These are phyloP conservation scores for Reinhardtius hippoglossoides DNA, from an alignment of 2,113 vertebrate species.

Conservation along the genomic window DNA sequence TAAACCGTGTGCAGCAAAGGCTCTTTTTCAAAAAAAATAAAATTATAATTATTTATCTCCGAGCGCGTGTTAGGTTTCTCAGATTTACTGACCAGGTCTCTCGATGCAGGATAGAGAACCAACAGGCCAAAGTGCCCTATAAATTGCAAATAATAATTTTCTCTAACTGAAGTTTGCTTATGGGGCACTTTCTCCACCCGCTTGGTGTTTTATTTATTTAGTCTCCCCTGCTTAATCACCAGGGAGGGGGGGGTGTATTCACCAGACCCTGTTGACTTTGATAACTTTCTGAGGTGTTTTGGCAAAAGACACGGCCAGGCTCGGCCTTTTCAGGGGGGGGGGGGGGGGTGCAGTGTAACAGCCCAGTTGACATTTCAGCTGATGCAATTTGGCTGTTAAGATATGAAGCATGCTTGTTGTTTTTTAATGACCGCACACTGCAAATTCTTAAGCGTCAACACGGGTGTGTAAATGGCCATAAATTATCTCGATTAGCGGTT, in stretches of 20 bases:
- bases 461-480: slow-evolving; percentile 27
- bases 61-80: slow-evolving; percentile 46
- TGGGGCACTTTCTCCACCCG: slow-evolving; percentile 39
- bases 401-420: slow-evolving; percentile 23
- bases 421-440: slow-evolving; percentile 42
- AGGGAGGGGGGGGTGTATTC: background rate
- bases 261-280: slow-evolving; percentile 32
- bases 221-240: slow-evolving; percentile 19
- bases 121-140: slow-evolving; percentile 46
- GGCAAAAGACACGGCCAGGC: slow-evolving; percentile 6
- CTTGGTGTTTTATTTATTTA: background rate
- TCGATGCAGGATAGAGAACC: slow-evolving; percentile 21
- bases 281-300: slow-evolving; percentile 47
- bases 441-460: slow-evolving; percentile 45
- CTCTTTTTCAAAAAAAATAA: background rate
- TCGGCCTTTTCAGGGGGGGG: slow-evolving; percentile 37
- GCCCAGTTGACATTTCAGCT: slow-evolving; percentile 47
- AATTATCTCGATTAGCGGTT: slow-evolving; percentile 24
- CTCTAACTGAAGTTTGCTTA: slow-evolving; percentile 48
- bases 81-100: slow-evolving; percentile 72
- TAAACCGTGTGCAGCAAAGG: slow-evolving; percentile 69
- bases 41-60: slow-evolving; percentile 69
- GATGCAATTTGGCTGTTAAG: slow-evolving; percentile 44
- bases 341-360: background rate
- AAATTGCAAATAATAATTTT: slow-evolving; percentile 63